These are phyloP conservation scores for Charanyca ferruginea DNA, from an alignment of 2,888 invertebrate genomes.

Conservation along the genomic window DNA sequence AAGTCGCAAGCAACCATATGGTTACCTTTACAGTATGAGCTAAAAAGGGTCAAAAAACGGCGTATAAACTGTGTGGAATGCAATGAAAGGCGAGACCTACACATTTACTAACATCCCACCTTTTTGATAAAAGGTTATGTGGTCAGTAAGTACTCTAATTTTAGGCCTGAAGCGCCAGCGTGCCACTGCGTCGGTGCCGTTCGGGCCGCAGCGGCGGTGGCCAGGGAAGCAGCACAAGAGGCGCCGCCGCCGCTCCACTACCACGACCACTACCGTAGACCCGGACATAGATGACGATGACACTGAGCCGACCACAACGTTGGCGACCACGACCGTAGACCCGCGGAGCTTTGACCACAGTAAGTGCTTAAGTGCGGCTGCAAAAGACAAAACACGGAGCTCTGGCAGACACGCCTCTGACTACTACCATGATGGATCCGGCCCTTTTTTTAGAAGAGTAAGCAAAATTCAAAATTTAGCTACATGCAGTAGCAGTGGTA, in stretches of 20 bases:
- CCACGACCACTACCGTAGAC: constrained; percentile 39
- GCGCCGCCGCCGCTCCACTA: constrained; percentile 54
- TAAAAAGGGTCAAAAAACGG: constrained; percentile 9
- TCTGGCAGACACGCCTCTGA: constrained; percentile 60
- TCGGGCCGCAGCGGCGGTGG: constrained; percentile 48
- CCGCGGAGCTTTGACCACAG: constrained; percentile 75
- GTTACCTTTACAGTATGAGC: constrained; percentile 14
- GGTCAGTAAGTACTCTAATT: constrained; percentile 57
- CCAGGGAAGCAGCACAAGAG: constrained; percentile 46
- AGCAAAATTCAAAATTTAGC: constrained; percentile 55
- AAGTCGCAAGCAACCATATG: constrained; percentile 7
- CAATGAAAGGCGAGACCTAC: constrained; percentile 32
- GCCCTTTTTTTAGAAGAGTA: constrained; percentile 50
- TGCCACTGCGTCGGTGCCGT: constrained; percentile 32
- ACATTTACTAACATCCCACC: constrained; percentile 43
- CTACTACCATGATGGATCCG: constrained; percentile 57
- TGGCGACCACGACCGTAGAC: constrained; percentile 72
- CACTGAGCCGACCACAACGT: constrained; percentile 59
- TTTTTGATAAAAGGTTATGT: constrained; percentile 51
- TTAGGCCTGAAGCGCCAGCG: constrained; percentile 57
- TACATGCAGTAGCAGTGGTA: constrained; percentile 51
- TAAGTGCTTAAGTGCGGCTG: constrained; percentile 64
- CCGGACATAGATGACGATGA: constrained; percentile 45
- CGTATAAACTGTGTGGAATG: constrained; percentile 9
- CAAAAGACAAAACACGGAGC: constrained; percentile 39